Evolutionary conservation across 1,140 invertebrate genomes (phyloP).

Genomic region (Agrilus planipennis): DNA sequence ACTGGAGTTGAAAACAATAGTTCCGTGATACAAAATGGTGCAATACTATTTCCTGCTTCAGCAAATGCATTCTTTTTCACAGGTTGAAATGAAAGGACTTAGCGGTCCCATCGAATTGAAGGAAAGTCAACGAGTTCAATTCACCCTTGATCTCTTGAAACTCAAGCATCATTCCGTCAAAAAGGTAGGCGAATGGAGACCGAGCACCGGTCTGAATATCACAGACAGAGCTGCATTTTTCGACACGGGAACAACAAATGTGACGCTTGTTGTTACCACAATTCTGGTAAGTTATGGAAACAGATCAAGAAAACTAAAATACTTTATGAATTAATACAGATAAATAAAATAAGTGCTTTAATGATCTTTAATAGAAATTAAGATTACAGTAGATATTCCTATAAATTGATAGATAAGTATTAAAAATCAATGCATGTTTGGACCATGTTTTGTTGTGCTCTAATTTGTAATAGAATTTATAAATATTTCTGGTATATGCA

Average conservation of each 20-base stretch:
- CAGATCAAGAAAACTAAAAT: not conserved
- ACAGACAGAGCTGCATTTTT: constrained; percentile 76
- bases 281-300: constrained; percentile 55
- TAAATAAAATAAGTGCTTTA: constrained; percentile 3
- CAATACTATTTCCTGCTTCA: no score
- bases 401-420: no score
- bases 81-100: constrained; percentile 65
- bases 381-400: no score
- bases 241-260: constrained; percentile 69
- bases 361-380: no score
- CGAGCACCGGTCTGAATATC: constrained; percentile 60
- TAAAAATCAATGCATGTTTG: no score
- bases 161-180: constrained; percentile 57
- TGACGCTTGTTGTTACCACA: constrained; percentile 80
- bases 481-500: no score
- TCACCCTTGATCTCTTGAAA: constrained; percentile 67
- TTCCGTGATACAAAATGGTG: no score
- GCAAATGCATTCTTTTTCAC: constrained; percentile 18
- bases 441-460: no score
- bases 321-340: not conserved
- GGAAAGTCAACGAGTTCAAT: constrained; percentile 58
- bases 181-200: constrained; percentile 77
- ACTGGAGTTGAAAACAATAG: no score
- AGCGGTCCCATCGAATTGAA: constrained; percentile 69
- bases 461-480: no score